Evolutionary conservation across 2,797 vertebrate species (phyloP), one percentile per base, ranked within the genome.

Genomic region (Synanceia verrucosa): DNA sequence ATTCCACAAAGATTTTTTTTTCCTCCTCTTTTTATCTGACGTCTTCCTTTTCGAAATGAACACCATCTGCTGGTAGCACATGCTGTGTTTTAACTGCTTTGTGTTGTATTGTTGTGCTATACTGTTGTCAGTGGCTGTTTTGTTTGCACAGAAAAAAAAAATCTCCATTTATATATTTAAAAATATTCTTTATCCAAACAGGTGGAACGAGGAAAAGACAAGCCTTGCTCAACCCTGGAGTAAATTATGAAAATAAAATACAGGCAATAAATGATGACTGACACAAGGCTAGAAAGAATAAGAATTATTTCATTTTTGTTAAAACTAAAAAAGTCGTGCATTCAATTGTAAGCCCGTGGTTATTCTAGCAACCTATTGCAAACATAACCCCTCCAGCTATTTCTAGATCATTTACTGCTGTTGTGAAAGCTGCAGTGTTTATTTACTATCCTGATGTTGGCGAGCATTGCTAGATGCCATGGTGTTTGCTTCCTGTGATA

Each of bases 401-500:
- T 91, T 83, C 73, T 76, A 76, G 85, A 85, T 70, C 80, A 70
- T 73, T 79, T 71, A 64, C 66, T 71, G 81, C 68, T 66, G 86
- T 87, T 88, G 82, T 80, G 83, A 84, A 76, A 85, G 86, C 78
- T 50, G 56, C 39, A 76, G 82, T 82, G 85, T 90, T 86, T 90
- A 86, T 90, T 88, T 89, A 86, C 86, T 77, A 82, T 88, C 85
- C 83, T 81, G 81, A 81, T 77, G 82, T 59, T 84, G 87, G 88
- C 88, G 70, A 77, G 76, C 76, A 55, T 74, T 62, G 82, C 79
- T 43, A 80, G 76, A 86, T 90, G 86, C 88, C 86, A 67, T 9
- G 84, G 86, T 74, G 84, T 89, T 87, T 66, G 77, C 84, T 92
- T 93, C 90, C 91, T 90, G 89, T 89, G 90, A 85, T 92, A 91